These are phyloP conservation scores for Pandemis heparana DNA, from an alignment of 2,888 invertebrate species.

Conservation along the genomic window DNA sequence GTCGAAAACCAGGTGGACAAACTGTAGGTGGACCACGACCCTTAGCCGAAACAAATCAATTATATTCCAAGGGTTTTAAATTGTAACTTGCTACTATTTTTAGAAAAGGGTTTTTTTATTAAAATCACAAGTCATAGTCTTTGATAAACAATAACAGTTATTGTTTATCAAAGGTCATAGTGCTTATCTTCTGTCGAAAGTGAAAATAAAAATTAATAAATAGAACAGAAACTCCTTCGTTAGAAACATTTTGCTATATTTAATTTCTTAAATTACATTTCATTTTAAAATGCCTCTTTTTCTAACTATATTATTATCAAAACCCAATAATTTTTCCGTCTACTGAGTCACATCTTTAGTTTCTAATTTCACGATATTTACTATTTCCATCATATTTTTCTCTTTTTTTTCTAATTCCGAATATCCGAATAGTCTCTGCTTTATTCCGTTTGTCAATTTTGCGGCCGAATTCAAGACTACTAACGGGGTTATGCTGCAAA, in stretches of 20 bases:
- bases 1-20: no score
- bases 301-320: not conserved
- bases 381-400: not conserved
- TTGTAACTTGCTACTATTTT: no score
- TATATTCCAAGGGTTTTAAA: no score
- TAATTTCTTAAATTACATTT: not conserved
- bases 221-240: not conserved
- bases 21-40: no score
- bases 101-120: no score
- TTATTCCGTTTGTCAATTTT: not conserved
- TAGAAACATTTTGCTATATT: constrained; percentile 9
- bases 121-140: no score
- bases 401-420: not conserved
- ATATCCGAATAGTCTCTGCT: not conserved
- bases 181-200: no score
- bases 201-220: no score
- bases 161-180: no score
- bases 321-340: not conserved
- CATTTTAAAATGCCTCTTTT: constrained; percentile 2
- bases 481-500: not conserved
- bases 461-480: not conserved
- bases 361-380: not conserved
- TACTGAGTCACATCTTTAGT: not conserved
- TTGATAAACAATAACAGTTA: no score
- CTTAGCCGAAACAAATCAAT: no score